Percentiles rank a stretch among this genome's conserved stretches.
Evolutionary conservation across 2,113 vertebrate genomes (phyloP).

Genomic region (Thunnus thynnus): DNA sequence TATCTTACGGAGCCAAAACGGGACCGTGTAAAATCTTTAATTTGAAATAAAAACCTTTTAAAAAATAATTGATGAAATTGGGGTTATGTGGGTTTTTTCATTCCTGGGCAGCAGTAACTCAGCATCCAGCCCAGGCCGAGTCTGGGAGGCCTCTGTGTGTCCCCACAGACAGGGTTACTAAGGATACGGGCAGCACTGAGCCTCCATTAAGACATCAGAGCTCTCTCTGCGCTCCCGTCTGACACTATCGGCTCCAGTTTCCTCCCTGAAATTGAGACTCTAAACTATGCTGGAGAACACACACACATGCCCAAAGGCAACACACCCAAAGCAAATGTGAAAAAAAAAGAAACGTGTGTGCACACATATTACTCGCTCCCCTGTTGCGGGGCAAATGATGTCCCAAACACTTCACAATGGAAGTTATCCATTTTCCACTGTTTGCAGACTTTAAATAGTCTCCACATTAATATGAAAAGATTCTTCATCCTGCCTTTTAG

Average conservation of each 20-base stretch:
- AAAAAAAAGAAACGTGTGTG: conserved; percentile 17
- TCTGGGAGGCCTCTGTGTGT: conserved; percentile 52
- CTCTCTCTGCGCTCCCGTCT: conserved; percentile 56
- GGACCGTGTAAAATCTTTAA: not conserved
- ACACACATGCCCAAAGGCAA: conserved; percentile 32
- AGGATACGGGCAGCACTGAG: conserved; percentile 56
- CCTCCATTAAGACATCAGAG: conserved; percentile 79
- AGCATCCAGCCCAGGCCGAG: conserved; percentile 30
- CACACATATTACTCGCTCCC: conserved; percentile 23
- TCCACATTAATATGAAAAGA: conserved; percentile 13
- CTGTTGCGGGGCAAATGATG: conserved; percentile 26
- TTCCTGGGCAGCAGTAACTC: conserved; percentile 13
- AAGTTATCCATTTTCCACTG: conserved; percentile 11
- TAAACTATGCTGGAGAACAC: conserved; percentile 35
- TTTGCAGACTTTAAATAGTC: conserved; percentile 40
- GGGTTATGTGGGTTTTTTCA: not conserved
- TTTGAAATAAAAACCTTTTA: not conserved
- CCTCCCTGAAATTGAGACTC: conserved; percentile 74
- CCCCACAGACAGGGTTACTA: conserved; percentile 63
- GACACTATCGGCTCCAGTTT: conserved; percentile 73
- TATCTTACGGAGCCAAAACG: not conserved
- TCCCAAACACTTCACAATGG: not conserved
- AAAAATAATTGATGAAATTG: not conserved
- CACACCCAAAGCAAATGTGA: conserved; percentile 55
- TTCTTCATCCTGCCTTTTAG: conserved; percentile 16